These are phyloP conservation scores for Holocentrus rufus DNA, from an alignment of 2,797 vertebrate species.

Conservation along the genomic window DNA sequence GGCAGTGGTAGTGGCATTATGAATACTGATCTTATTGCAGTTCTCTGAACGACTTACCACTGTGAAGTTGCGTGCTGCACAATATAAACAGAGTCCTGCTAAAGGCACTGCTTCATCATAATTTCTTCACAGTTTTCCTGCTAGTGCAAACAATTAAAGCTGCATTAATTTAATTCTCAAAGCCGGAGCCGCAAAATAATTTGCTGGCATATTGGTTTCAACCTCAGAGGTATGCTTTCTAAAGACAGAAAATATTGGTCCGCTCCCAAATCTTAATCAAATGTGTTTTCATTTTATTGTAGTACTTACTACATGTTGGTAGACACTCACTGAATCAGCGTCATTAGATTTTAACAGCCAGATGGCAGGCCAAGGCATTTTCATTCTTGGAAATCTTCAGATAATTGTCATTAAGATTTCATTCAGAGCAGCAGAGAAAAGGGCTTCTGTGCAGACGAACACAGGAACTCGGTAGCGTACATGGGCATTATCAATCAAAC, in stretches of 20 bases:
- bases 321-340: neutral
- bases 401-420: conserved; percentile 32
- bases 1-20: too few relatives aligned
- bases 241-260: neutral
- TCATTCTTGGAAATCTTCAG: conserved; percentile 9
- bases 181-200: neutral
- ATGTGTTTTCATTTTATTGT: too few relatives aligned
- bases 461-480: conserved; percentile 17
- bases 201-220: neutral
- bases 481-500: conserved; percentile 51
- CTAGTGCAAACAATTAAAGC: neutral
- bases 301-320: neutral
- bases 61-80: neutral
- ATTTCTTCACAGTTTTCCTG: neutral
- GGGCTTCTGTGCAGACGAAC: neutral
- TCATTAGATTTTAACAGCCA: too few relatives aligned
- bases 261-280: neutral
- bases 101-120: too few relatives aligned
- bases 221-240: neutral
- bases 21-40: neutral
- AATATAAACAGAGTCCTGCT: neutral
- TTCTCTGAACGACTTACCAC: neutral
- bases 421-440: conserved; percentile 9
- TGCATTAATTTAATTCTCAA: neutral
- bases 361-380: neutral